Evolutionary conservation across 2,113 vertebrate species (phyloP).

Genomic region (Hoplias malabaricus): DNA sequence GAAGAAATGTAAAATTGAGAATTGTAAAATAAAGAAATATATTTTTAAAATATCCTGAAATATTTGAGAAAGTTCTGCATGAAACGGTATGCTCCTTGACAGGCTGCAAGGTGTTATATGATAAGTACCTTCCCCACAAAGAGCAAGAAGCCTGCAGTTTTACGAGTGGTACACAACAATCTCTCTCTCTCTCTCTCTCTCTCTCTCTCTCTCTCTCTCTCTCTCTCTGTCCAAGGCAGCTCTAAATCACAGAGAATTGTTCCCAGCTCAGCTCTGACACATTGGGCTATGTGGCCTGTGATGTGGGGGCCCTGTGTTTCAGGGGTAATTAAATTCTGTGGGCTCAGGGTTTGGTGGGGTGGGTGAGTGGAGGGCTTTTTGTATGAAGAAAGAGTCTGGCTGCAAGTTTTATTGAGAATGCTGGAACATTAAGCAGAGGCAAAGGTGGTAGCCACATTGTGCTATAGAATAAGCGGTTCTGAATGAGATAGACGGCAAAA

Average conservation of each 20-base stretch:
- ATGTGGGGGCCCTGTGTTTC: slow-evolving; percentile 56
- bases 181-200: slow-evolving; percentile 47
- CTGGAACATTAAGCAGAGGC: slow-evolving; percentile 37
- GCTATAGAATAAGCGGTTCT: not conserved
- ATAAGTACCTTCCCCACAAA: slow-evolving; percentile 50
- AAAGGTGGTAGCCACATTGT: slow-evolving; percentile 16
- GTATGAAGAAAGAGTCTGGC: slow-evolving; percentile 10
- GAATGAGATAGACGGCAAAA: too few species aligned
- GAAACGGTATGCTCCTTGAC: not conserved
- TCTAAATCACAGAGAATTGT: slow-evolving; percentile 56
- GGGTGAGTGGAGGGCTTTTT: slow-evolving; percentile 13
- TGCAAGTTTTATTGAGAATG: slow-evolving; percentile 37
- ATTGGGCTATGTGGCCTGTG: slow-evolving; percentile 47
- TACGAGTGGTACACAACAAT: slow-evolving; percentile 24
- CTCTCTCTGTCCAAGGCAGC: slow-evolving; percentile 36
- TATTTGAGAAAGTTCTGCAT: not conserved
- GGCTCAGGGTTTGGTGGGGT: not conserved
- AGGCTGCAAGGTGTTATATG: slow-evolving; percentile 30
- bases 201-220: too few species aligned
- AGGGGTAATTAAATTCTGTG: slow-evolving; percentile 43
- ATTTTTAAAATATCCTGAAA: too few species aligned
- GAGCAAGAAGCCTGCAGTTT: slow-evolving; percentile 50
- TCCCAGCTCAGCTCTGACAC: slow-evolving; percentile 49
- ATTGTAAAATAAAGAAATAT: too few species aligned
- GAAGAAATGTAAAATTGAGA: too few species aligned